These are phyloP conservation scores for Liolophura sinensis DNA, from an alignment of 1,140 invertebrate genomes.

Conservation along the genomic window DNA sequence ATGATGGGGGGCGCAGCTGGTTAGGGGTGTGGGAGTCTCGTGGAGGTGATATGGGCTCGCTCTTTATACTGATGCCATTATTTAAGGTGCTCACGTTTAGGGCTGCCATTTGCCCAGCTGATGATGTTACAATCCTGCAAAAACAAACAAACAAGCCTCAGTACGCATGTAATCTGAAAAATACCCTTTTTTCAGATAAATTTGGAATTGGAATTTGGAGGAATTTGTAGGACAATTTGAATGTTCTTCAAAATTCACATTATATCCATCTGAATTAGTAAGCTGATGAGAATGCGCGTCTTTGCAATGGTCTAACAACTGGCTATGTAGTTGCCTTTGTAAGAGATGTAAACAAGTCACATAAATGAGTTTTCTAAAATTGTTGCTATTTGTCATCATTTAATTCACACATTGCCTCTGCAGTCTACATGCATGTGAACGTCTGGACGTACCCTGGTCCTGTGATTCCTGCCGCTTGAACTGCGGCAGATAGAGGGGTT, in stretches of 20 bases:
- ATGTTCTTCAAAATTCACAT: not conserved
- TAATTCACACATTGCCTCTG: not conserved
- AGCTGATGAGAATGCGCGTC: too few relatives aligned
- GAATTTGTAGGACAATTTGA: conserved; percentile 9
- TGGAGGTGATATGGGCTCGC: conserved; percentile 91
- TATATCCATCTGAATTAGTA: too few relatives aligned
- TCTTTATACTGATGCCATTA: conserved; percentile 83
- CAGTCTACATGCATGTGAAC: conserved; percentile 1
- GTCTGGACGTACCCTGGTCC: not conserved
- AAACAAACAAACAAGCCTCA: conserved; percentile 11
- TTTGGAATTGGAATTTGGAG: conserved; percentile 14
- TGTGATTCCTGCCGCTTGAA: conserved; percentile 18
- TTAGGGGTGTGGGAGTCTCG: conserved; percentile 64
- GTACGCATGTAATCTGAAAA: not conserved
- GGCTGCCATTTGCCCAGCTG: conserved; percentile 47
- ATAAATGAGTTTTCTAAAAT: not conserved
- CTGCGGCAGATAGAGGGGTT: too few relatives aligned
- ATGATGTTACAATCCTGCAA: conserved; percentile 21
- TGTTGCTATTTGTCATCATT: not conserved
- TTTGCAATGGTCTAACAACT: too few relatives aligned
- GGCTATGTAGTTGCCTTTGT: too few relatives aligned
- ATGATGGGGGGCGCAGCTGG: conserved; percentile 41
- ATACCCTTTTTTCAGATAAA: conserved; percentile 11
- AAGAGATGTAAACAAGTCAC: too few relatives aligned
- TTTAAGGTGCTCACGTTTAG: conserved; percentile 81